phyloP scores from a whole-genome alignment of 2,888 invertebrate species.

The Crepidodera aurea region DNA sequence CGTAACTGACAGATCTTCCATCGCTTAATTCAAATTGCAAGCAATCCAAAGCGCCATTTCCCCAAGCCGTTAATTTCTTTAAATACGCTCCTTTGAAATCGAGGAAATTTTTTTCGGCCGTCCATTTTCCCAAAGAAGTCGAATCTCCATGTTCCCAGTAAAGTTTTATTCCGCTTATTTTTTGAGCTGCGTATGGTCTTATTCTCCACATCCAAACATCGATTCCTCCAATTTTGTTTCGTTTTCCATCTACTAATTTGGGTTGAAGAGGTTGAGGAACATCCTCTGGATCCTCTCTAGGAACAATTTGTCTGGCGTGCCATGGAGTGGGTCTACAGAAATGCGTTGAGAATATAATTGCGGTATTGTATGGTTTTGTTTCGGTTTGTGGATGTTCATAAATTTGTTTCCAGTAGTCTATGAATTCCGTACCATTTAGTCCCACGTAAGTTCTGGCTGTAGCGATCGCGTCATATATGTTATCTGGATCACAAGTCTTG shows the following conservation, averaged over 20 bases:
- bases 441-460: background rate
- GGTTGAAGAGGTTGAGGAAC: background rate
- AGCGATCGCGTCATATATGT: background rate
- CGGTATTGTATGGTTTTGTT: background rate
- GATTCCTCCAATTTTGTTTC: background rate
- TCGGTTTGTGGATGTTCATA: background rate
- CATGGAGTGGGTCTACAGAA: constrained; percentile 10
- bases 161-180: constrained; percentile 4
- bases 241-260: background rate
- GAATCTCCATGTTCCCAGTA: constrained; percentile 7
- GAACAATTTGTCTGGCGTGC: constrained; percentile 9
- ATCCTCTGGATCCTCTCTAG: too few relatives aligned
- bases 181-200: background rate
- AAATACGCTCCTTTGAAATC: background rate
- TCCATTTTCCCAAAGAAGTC: background rate
- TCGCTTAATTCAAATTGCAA: constrained; percentile 5
- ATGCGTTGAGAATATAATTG: constrained; percentile 1
- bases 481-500: background rate
- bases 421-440: constrained; percentile 4
- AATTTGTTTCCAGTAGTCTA: background rate
- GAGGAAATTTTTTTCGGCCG: background rate
- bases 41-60: constrained; percentile 10
- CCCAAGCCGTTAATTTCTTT: background rate
- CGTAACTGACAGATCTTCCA: too few relatives aligned
- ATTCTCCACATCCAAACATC: constrained; percentile 9